A percentile compares a stretch with the other conserved stretches of the same genome.
These are phyloP conservation scores for Triplophysa siluroides DNA, from an alignment of 2,113 vertebrate species.

Conservation along the genomic window DNA sequence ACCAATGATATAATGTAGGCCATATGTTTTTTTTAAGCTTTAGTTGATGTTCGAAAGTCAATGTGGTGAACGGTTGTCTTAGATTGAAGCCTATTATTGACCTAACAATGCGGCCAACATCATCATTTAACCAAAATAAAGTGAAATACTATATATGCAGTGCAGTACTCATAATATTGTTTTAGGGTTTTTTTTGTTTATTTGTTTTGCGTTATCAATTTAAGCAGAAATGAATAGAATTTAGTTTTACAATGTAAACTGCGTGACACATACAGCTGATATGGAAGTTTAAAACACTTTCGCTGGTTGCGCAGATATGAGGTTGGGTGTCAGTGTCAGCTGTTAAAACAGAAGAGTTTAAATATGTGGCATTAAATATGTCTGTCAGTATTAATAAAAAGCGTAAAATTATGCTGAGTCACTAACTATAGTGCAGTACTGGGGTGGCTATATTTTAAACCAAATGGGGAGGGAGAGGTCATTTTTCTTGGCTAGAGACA, in stretches of 20 bases:
- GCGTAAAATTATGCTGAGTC: slow-evolving; percentile 59
- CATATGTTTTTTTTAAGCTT: not conserved
- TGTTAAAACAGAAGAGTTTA: slow-evolving; percentile 55
- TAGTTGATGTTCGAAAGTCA: not conserved
- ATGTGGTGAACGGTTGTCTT: not conserved
- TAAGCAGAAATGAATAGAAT: too few species aligned
- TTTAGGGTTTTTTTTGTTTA: too few species aligned
- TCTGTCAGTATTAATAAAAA: slow-evolving; percentile 64
- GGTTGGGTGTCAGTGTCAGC: slow-evolving; percentile 56
- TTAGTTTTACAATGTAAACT: too few species aligned
- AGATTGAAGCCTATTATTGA: not conserved
- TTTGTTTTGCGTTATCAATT: too few species aligned
- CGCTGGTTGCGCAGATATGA: slow-evolving; percentile 11
- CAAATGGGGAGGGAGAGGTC: slow-evolving; percentile 51
- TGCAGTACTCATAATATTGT: too few species aligned
- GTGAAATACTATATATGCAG: too few species aligned
- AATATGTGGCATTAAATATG: slow-evolving; percentile 50
- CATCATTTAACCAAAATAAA: not conserved
- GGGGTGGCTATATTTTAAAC: slow-evolving; percentile 57
- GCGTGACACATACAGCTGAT: too few species aligned
- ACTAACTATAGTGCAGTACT: slow-evolving; percentile 64
- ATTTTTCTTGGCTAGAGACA: slow-evolving; percentile 58
- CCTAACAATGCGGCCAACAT: not conserved
- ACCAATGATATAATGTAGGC: slow-evolving; percentile 4
- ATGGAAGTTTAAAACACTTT: too few species aligned